phyloP scores from a whole-genome alignment of 2,113 vertebrate species.

The Oreocharis arfaki region DNA sequence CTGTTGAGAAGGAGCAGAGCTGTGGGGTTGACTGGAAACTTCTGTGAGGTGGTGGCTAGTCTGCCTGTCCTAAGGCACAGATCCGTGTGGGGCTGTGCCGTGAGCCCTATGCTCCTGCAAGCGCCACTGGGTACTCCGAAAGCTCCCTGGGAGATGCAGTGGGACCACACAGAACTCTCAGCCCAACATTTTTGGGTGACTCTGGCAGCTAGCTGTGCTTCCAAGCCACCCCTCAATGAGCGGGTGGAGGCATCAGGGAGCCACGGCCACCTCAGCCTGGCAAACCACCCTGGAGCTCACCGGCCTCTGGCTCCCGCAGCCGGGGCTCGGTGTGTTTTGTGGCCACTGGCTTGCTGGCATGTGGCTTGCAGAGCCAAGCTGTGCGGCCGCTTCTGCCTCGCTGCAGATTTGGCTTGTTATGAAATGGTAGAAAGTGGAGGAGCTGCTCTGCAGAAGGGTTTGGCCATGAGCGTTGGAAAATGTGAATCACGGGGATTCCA shows the following conservation, averaged over 20 bases:
- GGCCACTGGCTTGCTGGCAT: accelerated
- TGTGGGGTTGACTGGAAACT: background rate
- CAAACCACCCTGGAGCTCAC: background rate
- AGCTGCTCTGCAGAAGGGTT: background rate
- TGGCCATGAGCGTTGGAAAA: constrained; percentile 40
- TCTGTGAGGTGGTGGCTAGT: background rate
- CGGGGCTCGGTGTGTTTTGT: accelerated
- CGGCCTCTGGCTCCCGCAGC: background rate
- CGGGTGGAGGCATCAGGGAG: accelerated
- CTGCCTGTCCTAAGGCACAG: accelerated
- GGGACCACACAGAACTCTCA: background rate
- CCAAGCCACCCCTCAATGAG: background rate
- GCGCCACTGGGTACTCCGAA: background rate
- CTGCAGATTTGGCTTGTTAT: background rate
- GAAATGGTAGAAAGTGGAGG: background rate
- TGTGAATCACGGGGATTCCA: constrained; percentile 56
- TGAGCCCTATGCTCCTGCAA: accelerated
- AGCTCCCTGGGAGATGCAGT: background rate
- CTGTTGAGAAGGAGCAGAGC: background rate
- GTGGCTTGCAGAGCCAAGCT: background rate
- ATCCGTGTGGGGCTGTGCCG: accelerated
- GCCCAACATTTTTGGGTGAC: background rate
- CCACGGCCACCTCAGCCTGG: background rate
- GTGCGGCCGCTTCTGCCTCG: accelerated
- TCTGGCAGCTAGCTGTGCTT: background rate